Evolutionary conservation across 2,797 vertebrate genomes (phyloP).

Genomic region (Esox lucius): DNA sequence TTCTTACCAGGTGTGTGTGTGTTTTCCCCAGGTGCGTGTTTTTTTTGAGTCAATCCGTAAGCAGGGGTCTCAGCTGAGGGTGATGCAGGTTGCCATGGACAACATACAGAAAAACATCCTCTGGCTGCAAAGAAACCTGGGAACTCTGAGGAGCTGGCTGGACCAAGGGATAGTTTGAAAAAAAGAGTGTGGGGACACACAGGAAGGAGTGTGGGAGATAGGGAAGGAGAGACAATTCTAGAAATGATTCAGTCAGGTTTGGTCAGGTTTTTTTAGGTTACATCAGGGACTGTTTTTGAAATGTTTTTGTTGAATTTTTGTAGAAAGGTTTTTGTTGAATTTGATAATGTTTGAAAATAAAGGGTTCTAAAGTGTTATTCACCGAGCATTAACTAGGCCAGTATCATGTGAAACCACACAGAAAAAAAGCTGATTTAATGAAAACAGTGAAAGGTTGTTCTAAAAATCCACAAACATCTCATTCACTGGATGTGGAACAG

Average conservation of each 20-base stretch:
- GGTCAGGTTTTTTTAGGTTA: background rate
- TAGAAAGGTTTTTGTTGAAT: background rate
- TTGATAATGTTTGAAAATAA: background rate
- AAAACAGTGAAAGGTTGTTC: background rate
- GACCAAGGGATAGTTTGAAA: slow-evolving; percentile 46
- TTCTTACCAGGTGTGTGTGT: background rate
- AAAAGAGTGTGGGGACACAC: background rate
- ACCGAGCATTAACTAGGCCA: background rate
- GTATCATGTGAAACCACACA: background rate
- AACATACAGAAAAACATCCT: slow-evolving; percentile 75
- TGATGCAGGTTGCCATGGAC: slow-evolving; percentile 69
- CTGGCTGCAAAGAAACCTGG: slow-evolving; percentile 75
- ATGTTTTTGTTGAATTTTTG: background rate
- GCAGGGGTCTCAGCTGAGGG: slow-evolving; percentile 71
- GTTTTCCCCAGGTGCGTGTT: slow-evolving; percentile 67
- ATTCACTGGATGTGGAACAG: background rate
- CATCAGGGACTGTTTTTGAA: background rate
- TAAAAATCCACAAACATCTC: background rate
- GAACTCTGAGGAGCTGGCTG: slow-evolving; percentile 69
- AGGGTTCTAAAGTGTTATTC: background rate
- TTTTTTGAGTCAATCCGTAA: slow-evolving; percentile 79
- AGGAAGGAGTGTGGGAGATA: background rate
- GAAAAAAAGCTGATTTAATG: background rate
- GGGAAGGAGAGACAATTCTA: background rate
- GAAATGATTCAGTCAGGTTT: background rate